Evolutionary conservation across 2,113 vertebrate species (phyloP), one percentile per base, ranked within the genome.

Genomic region (Tenebrosternarchus preto): DNA sequence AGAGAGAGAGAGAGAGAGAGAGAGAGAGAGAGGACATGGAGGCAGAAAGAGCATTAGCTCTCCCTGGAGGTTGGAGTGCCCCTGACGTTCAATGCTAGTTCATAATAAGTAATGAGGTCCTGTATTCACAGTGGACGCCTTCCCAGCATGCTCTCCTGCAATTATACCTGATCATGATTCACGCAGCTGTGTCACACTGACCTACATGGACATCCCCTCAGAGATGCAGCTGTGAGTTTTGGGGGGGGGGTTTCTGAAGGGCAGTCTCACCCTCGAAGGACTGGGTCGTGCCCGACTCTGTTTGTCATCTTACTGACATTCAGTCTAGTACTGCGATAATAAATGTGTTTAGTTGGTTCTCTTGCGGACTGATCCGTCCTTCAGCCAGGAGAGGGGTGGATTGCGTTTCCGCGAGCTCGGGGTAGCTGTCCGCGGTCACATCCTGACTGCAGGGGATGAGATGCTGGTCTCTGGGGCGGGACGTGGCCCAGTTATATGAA

Each of bases 381-480:
- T 71, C 27, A 61, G 15, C n/a, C 15, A 36, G 19, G 7, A 4
- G 5, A 16, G 46, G 20, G 20, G 63, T 67, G 63, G 78, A 73
- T 60, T 68, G 43, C 17, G 9, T 70, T 76, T 39, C 43, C 67
- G 8, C 31, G 22, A 67, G 57, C 59, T 61, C 24, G 27, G n/a
- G 73, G 64, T 79, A 81, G 68, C 56, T 84, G 68, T 68, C 55
- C 78, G 56, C 36, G 70, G 46, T 84, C 11, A 2, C 29, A 31
- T 73, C 73, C 50, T 53, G 22, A 39, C 61, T 63, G 63, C 74
- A 57, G 68, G 50, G 56, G 25, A 61, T 43, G 50, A 76, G 29
- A 63, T 12, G 24, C 53, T 70, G 73, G 25, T 61, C 22, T 46
- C 64, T 36, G 64, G 57, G 67, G 56, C 53, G 69, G 31, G 0